A percentile compares a stretch with the other conserved stretches of the same genome.
These are phyloP conservation scores for Periphyllus acericola DNA, from an alignment of 2,888 invertebrate genomes.

Conservation along the genomic window DNA sequence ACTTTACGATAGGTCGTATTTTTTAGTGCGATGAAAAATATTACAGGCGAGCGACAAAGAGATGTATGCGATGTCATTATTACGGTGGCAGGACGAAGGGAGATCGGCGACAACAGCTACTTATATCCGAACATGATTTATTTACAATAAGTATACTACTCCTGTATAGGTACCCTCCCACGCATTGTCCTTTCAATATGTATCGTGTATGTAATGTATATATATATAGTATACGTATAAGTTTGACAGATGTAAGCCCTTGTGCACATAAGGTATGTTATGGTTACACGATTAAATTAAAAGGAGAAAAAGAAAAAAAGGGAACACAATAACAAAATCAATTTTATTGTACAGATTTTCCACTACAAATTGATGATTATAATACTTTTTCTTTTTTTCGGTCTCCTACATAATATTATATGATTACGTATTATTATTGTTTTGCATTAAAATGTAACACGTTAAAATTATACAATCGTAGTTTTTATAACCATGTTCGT, in stretches of 20 bases:
- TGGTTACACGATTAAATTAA: neutral
- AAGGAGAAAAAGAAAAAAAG: neutral
- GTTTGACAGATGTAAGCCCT: neutral
- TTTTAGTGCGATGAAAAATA: slow-evolving; percentile 31
- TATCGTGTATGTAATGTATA: too few species aligned
- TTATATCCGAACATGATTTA: slow-evolving; percentile 46
- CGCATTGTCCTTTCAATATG: neutral
- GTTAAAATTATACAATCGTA: too few species aligned
- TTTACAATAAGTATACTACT: slow-evolving; percentile 11
- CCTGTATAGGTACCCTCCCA: neutral
- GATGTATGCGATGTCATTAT: slow-evolving; percentile 46
- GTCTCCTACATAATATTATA: too few species aligned
- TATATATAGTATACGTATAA: too few species aligned
- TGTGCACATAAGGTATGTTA: too few species aligned
- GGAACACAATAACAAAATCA: neutral
- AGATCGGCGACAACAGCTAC: slow-evolving; percentile 30
- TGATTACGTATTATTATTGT: too few species aligned
- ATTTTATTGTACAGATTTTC: too few species aligned
- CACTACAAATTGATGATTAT: too few species aligned
- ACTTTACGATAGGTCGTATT: slow-evolving; percentile 52
- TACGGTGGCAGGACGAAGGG: neutral
- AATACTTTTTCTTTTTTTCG: too few species aligned
- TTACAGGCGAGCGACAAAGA: slow-evolving; percentile 10
- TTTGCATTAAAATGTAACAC: too few species aligned
- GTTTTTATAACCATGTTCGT: too few species aligned